Percentiles rank a stretch among this genome's conserved stretches.
Conservation (phyloP, 37 sponge, comb jelly and placozoan species). For the Ephydatia muelleri region DNA sequence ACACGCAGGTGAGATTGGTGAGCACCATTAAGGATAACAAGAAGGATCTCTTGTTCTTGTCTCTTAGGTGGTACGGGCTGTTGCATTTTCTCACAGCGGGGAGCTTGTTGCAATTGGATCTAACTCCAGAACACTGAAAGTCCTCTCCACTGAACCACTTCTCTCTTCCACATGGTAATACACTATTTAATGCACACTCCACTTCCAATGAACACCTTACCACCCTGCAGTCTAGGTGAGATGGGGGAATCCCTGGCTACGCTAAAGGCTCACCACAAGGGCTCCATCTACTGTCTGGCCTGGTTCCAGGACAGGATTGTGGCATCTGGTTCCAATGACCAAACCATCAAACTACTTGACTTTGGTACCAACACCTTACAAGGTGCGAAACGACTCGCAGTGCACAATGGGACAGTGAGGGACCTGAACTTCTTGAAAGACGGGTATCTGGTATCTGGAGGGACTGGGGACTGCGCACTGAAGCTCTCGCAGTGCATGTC, state of each 20-base stretch:
- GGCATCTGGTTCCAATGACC: conserved; percentile 95
- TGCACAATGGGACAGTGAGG: conserved; percentile 73
- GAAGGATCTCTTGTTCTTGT: neutral
- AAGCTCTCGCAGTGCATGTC: conserved; percentile 53
- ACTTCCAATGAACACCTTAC: neutral
- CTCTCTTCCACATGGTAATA: conserved; percentile 13
- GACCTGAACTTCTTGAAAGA: conserved; percentile 67
- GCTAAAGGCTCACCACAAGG: conserved; percentile 64
- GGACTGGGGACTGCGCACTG: conserved; percentile 55
- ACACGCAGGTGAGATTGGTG: conserved; percentile 34
- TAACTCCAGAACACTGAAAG: conserved; percentile 82
- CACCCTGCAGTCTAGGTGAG: neutral
- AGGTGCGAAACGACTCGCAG: neutral
- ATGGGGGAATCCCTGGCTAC: neutral
- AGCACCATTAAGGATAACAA: neutral
- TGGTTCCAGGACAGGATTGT: conserved; percentile 76
- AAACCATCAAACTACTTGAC: conserved; percentile 64
- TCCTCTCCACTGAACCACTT: conserved; percentile 62
- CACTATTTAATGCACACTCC: neutral
- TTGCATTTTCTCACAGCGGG: conserved; percentile 70
- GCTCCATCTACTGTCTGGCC: conserved; percentile 91
- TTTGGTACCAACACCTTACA: neutral
- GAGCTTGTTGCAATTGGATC: conserved; percentile 87
- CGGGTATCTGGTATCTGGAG: conserved; percentile 71
- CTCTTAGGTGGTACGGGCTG: conserved; percentile 72